Evolutionary conservation across 2,888 invertebrate genomes (phyloP).

Genomic region (Erebia palarica): DNA sequence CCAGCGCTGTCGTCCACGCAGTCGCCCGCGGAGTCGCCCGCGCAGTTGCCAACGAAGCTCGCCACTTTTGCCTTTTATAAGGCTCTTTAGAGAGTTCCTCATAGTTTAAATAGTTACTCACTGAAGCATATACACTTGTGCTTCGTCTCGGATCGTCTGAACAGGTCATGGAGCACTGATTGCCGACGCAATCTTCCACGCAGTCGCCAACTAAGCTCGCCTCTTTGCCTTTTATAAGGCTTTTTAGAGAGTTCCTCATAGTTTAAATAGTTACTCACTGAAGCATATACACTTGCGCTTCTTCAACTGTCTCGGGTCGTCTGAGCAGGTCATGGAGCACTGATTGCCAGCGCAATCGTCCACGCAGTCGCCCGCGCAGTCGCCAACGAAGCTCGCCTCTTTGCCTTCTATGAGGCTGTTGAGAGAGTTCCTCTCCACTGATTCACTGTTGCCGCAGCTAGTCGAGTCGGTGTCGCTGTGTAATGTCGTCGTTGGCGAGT

Average conservation of each 20-base stretch:
- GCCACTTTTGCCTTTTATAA: conserved; percentile 46
- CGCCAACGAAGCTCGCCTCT: conserved; percentile 31
- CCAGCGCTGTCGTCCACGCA: conserved; percentile 12
- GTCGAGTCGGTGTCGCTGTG: conserved; percentile 24
- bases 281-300: conserved; percentile 24
- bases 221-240: conserved; percentile 47
- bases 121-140: conserved; percentile 20
- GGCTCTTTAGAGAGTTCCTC: conserved; percentile 53
- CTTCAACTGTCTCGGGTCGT: conserved; percentile 16
- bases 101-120: no score
- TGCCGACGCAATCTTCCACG: conserved; percentile 10
- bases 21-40: no score
- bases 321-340: conserved; percentile 28
- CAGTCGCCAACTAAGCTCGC: conserved; percentile 21
- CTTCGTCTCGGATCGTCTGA: conserved; percentile 16
- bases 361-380: conserved; percentile 13
- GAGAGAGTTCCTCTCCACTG: conserved; percentile 48
- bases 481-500: conserved; percentile 13
- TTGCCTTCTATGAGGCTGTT: conserved; percentile 51
- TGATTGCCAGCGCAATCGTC: conserved; percentile 18
- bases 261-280: no score
- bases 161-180: conserved; percentile 28
- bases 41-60: conserved; percentile 9
- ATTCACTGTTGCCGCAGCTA: conserved; percentile 19
- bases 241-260: conserved; percentile 49